phyloP scores from a whole-genome alignment of 2,113 vertebrate genomes.

The Nibea albiflora region DNA sequence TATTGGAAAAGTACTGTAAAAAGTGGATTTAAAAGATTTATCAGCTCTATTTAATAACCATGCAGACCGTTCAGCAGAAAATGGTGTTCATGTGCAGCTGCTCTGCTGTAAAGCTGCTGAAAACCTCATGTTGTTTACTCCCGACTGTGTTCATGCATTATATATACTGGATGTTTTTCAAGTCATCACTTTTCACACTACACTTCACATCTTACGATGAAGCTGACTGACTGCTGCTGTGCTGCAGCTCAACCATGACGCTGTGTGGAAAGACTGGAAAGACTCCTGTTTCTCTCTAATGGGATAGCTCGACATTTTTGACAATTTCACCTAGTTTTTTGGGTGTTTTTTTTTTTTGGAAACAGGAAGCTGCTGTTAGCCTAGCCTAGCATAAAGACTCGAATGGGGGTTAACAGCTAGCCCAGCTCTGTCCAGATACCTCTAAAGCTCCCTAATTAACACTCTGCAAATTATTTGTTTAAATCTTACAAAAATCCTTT shows the following conservation, averaged over 20 bases:
- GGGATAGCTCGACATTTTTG: background rate
- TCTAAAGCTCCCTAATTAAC: background rate
- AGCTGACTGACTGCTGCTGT: slow-evolving; percentile 8
- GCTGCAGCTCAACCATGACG: background rate
- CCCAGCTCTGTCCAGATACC: background rate
- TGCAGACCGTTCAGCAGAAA: background rate
- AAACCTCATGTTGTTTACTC: slow-evolving; percentile 31
- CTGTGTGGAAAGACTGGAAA: background rate
- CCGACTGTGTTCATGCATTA: slow-evolving; percentile 39
- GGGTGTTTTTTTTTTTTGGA: background rate
- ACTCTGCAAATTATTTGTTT: background rate
- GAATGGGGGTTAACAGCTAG: background rate
- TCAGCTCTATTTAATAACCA: background rate
- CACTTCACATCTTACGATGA: slow-evolving; percentile 28
- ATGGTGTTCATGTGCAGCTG: background rate
- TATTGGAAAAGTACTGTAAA: background rate
- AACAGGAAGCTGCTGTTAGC: background rate
- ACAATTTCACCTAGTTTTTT: no score
- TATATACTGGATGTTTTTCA: slow-evolving; percentile 29
- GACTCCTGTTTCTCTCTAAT: background rate
- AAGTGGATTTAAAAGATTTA: slow-evolving; percentile 18
- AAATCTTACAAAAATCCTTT: no score
- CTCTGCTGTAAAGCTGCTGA: slow-evolving; percentile 7
- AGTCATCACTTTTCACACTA: slow-evolving; percentile 46
- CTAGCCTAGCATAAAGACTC: background rate